These are phyloP conservation scores for Hippocampus kuda DNA, from an alignment of 2,797 vertebrate species.

Conservation along the genomic window DNA sequence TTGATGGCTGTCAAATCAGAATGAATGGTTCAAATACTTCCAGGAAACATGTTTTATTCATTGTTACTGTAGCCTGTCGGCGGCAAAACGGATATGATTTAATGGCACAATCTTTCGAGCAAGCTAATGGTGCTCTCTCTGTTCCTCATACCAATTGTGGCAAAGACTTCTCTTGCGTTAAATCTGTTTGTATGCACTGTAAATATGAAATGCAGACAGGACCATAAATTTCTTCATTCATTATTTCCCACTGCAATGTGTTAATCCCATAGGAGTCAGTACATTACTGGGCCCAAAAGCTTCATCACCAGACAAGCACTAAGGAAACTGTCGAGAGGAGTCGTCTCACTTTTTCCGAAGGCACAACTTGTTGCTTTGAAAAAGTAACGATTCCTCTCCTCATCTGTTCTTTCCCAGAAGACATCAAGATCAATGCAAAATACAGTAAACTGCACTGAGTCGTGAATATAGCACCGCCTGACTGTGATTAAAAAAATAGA, in stretches of 20 bases:
- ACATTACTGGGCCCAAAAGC: constrained; percentile 17
- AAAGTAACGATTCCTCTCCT: constrained; percentile 20
- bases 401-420: constrained; percentile 23
- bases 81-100: constrained; percentile 26
- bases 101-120: constrained; percentile 16
- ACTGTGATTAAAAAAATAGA: not conserved
- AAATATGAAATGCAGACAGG: constrained; percentile 21
- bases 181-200: constrained; percentile 13
- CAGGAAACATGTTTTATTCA: constrained; percentile 6
- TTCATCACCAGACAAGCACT: constrained; percentile 14
- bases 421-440: constrained; percentile 16
- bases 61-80: constrained; percentile 4
- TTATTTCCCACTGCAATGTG: constrained; percentile 12
- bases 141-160: constrained; percentile 21
- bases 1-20: too few relatives aligned
- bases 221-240: constrained; percentile 9
- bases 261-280: constrained; percentile 13
- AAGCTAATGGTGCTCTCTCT: constrained; percentile 35
- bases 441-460: constrained; percentile 17
- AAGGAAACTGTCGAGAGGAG: not conserved
- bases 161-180: not conserved
- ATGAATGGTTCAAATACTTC: not conserved
- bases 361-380: constrained; percentile 36
- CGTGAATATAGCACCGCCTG: constrained; percentile 10
- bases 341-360: constrained; percentile 42